These are phyloP conservation scores for Lampris megalopsis DNA, from an alignment of 2,113 vertebrate species.

Conservation along the genomic window DNA sequence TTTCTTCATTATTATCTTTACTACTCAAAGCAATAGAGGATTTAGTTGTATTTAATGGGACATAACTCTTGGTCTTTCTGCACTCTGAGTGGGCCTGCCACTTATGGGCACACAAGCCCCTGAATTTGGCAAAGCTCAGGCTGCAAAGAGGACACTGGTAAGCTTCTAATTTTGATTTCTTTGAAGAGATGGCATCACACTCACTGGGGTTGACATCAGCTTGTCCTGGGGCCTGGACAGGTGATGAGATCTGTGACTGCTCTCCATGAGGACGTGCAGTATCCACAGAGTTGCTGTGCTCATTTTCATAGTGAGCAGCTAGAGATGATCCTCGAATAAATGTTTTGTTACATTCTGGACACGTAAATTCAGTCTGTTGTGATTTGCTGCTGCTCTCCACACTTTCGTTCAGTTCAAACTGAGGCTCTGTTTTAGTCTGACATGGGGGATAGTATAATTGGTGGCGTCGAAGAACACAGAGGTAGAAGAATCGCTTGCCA, in stretches of 20 bases:
- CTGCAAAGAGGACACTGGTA: conserved; percentile 74
- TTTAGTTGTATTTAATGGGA: background rate
- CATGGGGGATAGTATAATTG: conserved; percentile 70
- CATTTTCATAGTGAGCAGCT: conserved; percentile 48
- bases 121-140: conserved; percentile 73
- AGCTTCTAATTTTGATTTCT: conserved; percentile 40
- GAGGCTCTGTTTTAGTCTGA: conserved; percentile 34
- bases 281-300: conserved; percentile 41
- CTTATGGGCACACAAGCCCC: conserved; percentile 79
- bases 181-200: conserved; percentile 4
- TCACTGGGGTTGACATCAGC: background rate
- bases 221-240: background rate
- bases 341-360: conserved; percentile 54
- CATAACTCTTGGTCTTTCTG: conserved; percentile 15
- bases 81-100: conserved; percentile 77
- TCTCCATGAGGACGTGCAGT: conserved; percentile 17
- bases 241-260: background rate
- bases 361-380: conserved; percentile 25
- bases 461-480: conserved; percentile 76
- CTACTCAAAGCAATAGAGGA: background rate
- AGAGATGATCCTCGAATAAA: conserved; percentile 58
- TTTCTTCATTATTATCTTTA: background rate
- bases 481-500: conserved; percentile 78
- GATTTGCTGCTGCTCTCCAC: background rate
- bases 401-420: background rate